phyloP scores from a whole-genome alignment of 2,113 vertebrate species.

The Acinonyx jubatus region DNA sequence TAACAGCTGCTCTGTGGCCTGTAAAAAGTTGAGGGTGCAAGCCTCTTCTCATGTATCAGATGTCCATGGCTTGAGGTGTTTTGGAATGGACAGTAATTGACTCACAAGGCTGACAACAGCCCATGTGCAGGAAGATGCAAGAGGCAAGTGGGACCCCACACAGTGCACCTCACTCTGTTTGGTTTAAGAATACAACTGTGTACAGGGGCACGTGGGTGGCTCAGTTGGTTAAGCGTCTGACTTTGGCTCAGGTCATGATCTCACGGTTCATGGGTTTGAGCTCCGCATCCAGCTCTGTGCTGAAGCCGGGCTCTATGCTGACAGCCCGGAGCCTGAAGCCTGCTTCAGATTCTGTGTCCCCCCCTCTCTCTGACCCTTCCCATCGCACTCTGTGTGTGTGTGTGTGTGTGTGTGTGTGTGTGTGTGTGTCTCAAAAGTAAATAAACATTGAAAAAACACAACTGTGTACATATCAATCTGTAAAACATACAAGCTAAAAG shows the following conservation, averaged over 20 bases:
- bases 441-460: background rate
- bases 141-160: background rate
- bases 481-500: background rate
- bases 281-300: too few species aligned
- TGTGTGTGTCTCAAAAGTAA: too few species aligned
- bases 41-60: conserved; percentile 40
- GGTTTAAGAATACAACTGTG: background rate
- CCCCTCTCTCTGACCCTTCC: too few species aligned
- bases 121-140: background rate
- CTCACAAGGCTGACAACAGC: background rate
- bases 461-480: background rate
- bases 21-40: conserved; percentile 66
- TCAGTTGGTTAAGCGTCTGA: too few species aligned
- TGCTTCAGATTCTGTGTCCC: too few species aligned
- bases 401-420: too few species aligned
- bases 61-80: background rate
- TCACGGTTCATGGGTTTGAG: too few species aligned
- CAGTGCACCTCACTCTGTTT: background rate
- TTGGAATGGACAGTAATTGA: background rate
- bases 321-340: too few species aligned
- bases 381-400: too few species aligned
- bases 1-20: conserved; percentile 51
- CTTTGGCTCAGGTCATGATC: too few species aligned
- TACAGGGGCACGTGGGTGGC: background rate
- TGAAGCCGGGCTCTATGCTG: too few species aligned